Evolutionary conservation across 2,797 vertebrate genomes (phyloP).

Genomic region (Sphaeramia orbicularis): DNA sequence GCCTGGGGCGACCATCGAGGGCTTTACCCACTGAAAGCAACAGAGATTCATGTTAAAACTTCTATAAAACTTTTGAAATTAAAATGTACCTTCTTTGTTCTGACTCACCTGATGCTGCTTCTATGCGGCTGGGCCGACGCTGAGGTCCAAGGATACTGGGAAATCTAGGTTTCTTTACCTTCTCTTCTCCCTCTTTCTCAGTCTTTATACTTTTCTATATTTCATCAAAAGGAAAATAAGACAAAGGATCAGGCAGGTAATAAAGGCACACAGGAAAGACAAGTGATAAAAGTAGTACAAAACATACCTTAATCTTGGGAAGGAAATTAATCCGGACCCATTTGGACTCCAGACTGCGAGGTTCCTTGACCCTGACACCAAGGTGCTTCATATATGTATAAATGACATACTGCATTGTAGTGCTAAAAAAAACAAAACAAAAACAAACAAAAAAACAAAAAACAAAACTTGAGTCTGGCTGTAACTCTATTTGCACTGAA

Average conservation of each 20-base stretch:
- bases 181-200: slow-evolving; percentile 96
- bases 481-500: slow-evolving; percentile 6
- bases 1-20: slow-evolving; percentile 90
- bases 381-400: slow-evolving; percentile 96
- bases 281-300: neutral
- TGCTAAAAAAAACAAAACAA: no score
- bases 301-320: slow-evolving; percentile 93
- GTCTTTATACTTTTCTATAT: slow-evolving; percentile 94
- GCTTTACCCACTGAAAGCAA: slow-evolving; percentile 87
- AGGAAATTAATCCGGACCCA: slow-evolving; percentile 91
- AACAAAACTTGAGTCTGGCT: neutral
- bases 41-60: slow-evolving; percentile 3
- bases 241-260: slow-evolving; percentile 8
- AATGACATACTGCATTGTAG: slow-evolving; percentile 93
- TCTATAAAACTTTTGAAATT: neutral
- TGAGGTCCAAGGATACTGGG: slow-evolving; percentile 93
- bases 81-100: neutral
- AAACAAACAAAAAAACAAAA: no score
- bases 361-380: slow-evolving; percentile 94
- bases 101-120: slow-evolving; percentile 89
- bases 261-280: neutral
- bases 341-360: slow-evolving; percentile 93
- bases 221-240: slow-evolving; percentile 10
- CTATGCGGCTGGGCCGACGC: slow-evolving; percentile 91
- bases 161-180: slow-evolving; percentile 93